Evolutionary conservation across 2,888 invertebrate genomes (phyloP).

Genomic region (Scaptomyza tumidula): DNA sequence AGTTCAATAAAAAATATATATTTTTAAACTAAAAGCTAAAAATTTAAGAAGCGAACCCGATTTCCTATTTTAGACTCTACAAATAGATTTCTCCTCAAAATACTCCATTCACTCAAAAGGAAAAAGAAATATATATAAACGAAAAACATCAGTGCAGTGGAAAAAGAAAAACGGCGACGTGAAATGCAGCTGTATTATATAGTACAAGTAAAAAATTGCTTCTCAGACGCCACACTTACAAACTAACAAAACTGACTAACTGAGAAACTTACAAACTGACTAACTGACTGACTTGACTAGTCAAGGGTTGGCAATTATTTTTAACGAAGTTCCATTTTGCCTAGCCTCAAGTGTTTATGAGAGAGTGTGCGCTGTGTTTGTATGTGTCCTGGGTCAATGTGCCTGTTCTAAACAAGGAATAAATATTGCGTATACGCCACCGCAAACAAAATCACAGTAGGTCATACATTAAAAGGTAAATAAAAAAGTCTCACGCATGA

Average conservation of each 20-base stretch:
- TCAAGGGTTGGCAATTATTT: constrained; percentile 70
- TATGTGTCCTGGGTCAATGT: constrained; percentile 67
- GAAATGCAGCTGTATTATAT: constrained; percentile 27
- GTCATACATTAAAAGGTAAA: constrained; percentile 2
- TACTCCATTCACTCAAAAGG: too few relatives aligned
- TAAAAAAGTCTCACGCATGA: constrained; percentile 30
- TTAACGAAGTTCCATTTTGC: constrained; percentile 58
- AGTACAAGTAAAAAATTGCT: constrained; percentile 23
- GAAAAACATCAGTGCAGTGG: constrained; percentile 13
- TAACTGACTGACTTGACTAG: constrained; percentile 11
- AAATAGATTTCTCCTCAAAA: too few relatives aligned
- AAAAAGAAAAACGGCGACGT: constrained; percentile 16
- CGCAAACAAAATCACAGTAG: constrained; percentile 2
- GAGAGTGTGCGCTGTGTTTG: constrained; percentile 7
- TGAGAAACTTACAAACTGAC: constrained; percentile 1
- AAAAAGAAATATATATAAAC: neutral
- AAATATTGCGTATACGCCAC: constrained; percentile 64
- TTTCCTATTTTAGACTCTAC: too few relatives aligned
- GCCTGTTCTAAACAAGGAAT: constrained; percentile 31
- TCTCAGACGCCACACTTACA: constrained; percentile 47
- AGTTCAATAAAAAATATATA: too few relatives aligned
- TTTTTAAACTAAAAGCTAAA: too few relatives aligned
- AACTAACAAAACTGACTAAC: neutral
- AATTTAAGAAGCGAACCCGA: too few relatives aligned
- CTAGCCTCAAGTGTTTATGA: constrained; percentile 12